A percentile compares a stretch with the other conserved stretches of the same genome.
phyloP scores from a whole-genome alignment of 2,797 vertebrate species.

The Pseudopleuronectes americanus region DNA sequence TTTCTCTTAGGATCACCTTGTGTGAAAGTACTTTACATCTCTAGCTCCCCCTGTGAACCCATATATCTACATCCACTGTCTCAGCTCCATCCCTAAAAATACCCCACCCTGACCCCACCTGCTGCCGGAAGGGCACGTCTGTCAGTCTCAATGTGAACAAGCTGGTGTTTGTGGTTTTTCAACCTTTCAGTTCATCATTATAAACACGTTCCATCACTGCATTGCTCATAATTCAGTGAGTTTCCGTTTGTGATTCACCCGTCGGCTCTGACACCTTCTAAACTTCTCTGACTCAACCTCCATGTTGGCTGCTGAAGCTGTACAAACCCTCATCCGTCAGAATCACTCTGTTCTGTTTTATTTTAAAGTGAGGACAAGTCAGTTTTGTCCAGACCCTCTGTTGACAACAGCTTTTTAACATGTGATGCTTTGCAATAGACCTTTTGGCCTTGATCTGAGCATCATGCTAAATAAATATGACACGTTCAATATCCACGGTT shows the following conservation, averaged over 20 bases:
- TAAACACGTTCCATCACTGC: neutral
- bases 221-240: neutral
- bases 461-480: neutral
- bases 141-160: conserved; percentile 30
- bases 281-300: conserved; percentile 39
- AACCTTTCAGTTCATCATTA: conserved; percentile 6
- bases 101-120: conserved; percentile 53
- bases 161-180: conserved; percentile 1
- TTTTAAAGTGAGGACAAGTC: too few species aligned
- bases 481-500: neutral
- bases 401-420: neutral
- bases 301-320: conserved; percentile 16
- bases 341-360: too few species aligned
- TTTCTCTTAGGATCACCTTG: too few species aligned
- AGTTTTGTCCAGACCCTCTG: neutral
- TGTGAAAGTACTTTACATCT: too few species aligned
- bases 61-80: too few species aligned
- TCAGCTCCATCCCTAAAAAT: neutral
- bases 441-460: neutral
- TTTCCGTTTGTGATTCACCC: conserved; percentile 43
- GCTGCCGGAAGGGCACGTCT: conserved; percentile 43
- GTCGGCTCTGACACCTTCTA: conserved; percentile 25
- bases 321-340: conserved; percentile 1
- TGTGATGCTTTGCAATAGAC: neutral
- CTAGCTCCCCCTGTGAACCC: too few species aligned